phyloP scores from a whole-genome alignment of 2,113 vertebrate species.

The Hydrochoerus hydrochaeris region DNA sequence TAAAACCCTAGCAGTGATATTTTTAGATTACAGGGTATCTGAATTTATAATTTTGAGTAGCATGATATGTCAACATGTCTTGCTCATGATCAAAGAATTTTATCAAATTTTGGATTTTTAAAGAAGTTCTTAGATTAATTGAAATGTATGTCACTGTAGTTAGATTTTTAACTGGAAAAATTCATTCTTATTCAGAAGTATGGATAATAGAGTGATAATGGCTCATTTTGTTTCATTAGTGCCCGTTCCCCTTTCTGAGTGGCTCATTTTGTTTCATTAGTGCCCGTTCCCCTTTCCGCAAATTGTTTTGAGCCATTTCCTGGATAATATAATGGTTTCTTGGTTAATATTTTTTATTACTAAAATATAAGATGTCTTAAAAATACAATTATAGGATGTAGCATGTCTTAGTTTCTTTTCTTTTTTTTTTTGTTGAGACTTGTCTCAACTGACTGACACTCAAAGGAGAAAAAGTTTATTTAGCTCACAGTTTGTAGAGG shows the following conservation, averaged over 20 bases:
- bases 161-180: neutral
- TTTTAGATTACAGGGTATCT: neutral
- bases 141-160: neutral
- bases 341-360: neutral
- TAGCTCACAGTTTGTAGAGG: no score
- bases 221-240: neutral
- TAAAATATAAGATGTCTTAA: neutral
- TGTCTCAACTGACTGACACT: no score
- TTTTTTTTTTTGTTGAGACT: no score
- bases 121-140: neutral
- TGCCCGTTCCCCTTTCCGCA: neutral
- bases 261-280: neutral
- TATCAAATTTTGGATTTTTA: neutral
- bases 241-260: neutral
- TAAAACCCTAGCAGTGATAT: neutral
- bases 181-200: neutral
- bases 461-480: no score
- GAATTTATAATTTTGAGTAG: constrained; percentile 24
- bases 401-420: no score
- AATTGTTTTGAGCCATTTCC: neutral
- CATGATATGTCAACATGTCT: neutral
- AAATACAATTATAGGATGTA: neutral
- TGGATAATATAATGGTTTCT: neutral
- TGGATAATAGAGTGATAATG: neutral
- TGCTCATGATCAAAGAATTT: neutral